Evolutionary conservation across 2,113 vertebrate genomes (phyloP).

Genomic region (Tichodroma muraria): DNA sequence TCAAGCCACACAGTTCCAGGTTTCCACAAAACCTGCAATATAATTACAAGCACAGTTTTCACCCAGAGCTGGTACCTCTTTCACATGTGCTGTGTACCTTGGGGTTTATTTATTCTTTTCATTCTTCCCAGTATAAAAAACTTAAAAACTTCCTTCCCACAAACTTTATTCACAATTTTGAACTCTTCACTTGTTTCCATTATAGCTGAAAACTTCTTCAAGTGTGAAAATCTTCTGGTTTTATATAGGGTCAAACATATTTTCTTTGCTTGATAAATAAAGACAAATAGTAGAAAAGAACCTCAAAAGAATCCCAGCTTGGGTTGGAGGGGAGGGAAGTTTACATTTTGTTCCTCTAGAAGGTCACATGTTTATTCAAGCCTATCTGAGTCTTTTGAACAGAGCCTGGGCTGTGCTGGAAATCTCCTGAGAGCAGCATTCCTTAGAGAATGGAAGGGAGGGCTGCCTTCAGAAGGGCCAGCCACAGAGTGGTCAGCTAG

Average conservation of each 20-base stretch:
- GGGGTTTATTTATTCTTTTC: neutral
- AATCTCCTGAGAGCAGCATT: neutral
- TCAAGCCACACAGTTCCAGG: neutral
- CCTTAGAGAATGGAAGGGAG: neutral
- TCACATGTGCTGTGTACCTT: neutral
- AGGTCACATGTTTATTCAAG: conserved; percentile 50
- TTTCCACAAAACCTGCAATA: neutral
- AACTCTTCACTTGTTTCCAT: neutral
- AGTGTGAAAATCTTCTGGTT: neutral
- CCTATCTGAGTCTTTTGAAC: conserved; percentile 8
- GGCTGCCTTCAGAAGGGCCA: neutral
- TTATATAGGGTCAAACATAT: neutral
- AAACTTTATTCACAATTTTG: neutral
- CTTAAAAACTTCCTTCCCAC: neutral
- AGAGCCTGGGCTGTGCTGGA: neutral
- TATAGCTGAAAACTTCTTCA: neutral
- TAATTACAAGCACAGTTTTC: neutral
- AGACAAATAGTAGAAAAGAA: conserved; percentile 8
- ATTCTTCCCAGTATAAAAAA: neutral
- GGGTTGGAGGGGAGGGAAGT: neutral
- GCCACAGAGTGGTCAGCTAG: neutral
- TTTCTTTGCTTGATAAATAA: conserved; percentile 23
- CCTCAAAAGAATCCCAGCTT: neutral
- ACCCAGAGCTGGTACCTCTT: neutral
- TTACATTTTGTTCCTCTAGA: neutral